phyloP scores from a whole-genome alignment of 2,888 invertebrate genomes.

The Agrypnus murinus region DNA sequence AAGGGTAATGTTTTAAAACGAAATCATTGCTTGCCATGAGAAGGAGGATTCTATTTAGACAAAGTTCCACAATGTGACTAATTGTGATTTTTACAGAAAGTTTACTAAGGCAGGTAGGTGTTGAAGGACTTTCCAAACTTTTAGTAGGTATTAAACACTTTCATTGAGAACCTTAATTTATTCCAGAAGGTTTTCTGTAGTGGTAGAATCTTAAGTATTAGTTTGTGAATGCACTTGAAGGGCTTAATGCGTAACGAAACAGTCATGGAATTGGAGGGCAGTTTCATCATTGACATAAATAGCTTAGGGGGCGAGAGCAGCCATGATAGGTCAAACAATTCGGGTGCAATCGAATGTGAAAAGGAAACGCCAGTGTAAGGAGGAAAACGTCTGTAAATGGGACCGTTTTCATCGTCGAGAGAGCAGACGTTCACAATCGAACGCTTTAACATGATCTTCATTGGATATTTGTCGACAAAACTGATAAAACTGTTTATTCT shows the following conservation, averaged over 20 bases:
- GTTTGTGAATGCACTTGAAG: constrained; percentile 63
- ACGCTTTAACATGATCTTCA: constrained; percentile 59
- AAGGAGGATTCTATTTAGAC: too few species aligned
- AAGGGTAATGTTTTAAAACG: too few species aligned
- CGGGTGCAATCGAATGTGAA: constrained; percentile 71
- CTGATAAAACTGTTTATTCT: constrained; percentile 50
- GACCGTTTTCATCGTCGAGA: constrained; percentile 66
- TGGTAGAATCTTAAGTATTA: constrained; percentile 62
- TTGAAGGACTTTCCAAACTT: too few species aligned
- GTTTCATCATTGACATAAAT: constrained; percentile 65
- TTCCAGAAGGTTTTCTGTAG: constrained; percentile 56
- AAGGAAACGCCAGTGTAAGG: constrained; percentile 71
- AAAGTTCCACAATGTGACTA: too few species aligned
- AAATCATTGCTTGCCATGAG: too few species aligned
- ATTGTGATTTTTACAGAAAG: too few species aligned
- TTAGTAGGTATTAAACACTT: too few species aligned
- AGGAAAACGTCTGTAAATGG: constrained; percentile 71
- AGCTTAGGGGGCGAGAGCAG: constrained; percentile 60
- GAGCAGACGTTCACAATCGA: constrained; percentile 60
- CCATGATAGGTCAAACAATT: constrained; percentile 71
- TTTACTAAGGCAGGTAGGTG: too few species aligned
- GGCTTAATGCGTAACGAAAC: constrained; percentile 62
- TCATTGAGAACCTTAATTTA: too few species aligned
- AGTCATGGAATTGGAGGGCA: constrained; percentile 60
- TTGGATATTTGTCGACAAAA: constrained; percentile 52